Evolutionary conservation across 2,797 vertebrate species (phyloP).

Genomic region (Macroramphosus scolopax): DNA sequence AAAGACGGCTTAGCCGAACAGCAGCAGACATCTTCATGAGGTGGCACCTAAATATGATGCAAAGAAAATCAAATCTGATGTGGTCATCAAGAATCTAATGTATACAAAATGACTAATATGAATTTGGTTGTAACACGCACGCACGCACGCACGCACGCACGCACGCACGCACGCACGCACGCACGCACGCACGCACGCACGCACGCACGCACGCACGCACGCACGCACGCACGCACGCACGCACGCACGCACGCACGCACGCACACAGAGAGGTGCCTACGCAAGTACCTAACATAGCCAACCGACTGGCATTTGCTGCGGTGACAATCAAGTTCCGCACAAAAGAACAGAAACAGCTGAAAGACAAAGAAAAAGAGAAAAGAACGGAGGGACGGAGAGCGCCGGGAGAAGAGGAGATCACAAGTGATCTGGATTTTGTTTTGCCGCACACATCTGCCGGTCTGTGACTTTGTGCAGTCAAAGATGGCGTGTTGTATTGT

Average conservation of each 20-base stretch:
- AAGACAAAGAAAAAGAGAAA: slow-evolving; percentile 17
- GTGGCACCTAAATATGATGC: slow-evolving; percentile 36
- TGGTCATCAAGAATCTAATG: no score
- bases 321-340: slow-evolving; percentile 37
- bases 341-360: slow-evolving; percentile 11
- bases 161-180: no score
- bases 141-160: no score
- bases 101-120: no score
- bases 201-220: no score
- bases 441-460: slow-evolving; percentile 16
- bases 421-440: slow-evolving; percentile 39
- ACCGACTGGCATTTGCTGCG: slow-evolving; percentile 16
- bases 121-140: no score
- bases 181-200: no score
- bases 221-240: neutral
- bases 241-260: slow-evolving; percentile 19
- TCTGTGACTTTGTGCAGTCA: slow-evolving; percentile 37
- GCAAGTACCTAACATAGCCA: slow-evolving; percentile 39
- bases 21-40: slow-evolving; percentile 34
- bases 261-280: no score
- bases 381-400: slow-evolving; percentile 2
- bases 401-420: slow-evolving; percentile 12
- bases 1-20: slow-evolving; percentile 3
- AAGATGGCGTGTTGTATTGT: slow-evolving; percentile 30
- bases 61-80: neutral